Percentiles rank a stretch among this genome's conserved stretches.
Evolutionary conservation across 2,888 invertebrate genomes (phyloP).

Genomic region (Diabrotica balteata): DNA sequence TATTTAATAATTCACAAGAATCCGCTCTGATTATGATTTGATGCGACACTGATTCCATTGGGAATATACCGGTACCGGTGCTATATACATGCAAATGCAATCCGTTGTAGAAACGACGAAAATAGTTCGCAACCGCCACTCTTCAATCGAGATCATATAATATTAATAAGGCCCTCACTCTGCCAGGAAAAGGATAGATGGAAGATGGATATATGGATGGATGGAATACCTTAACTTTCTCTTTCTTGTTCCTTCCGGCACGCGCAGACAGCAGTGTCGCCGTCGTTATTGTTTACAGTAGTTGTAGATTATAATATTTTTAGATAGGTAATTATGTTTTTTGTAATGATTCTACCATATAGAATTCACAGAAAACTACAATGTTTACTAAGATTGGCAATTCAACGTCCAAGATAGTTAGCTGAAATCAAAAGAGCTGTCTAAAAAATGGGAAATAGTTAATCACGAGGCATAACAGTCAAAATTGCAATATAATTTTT

Average conservation of each 20-base stretch:
- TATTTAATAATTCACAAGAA: no score
- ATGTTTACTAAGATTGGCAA: no score
- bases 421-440: no score
- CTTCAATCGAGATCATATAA: conserved; percentile 50
- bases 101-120: conserved; percentile 46
- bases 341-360: no score
- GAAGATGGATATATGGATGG: conserved; percentile 7
- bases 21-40: neutral
- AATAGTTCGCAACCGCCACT: conserved; percentile 50
- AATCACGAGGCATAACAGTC: no score
- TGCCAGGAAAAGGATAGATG: neutral
- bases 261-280: conserved; percentile 7
- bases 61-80: conserved; percentile 40
- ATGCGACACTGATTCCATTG: conserved; percentile 25
- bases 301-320: no score
- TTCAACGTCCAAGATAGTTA: no score
- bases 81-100: conserved; percentile 60
- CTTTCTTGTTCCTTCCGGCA: conserved; percentile 16
- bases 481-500: no score
- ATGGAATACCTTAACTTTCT: conserved; percentile 12
- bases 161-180: conserved; percentile 44
- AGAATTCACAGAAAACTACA: neutral
- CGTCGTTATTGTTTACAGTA: no score
- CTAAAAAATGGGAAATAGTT: no score
- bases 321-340: no score